Base-by-base conservation (phyloP, 2,797 vertebrate genomes). In the Argentina silus region DNA sequence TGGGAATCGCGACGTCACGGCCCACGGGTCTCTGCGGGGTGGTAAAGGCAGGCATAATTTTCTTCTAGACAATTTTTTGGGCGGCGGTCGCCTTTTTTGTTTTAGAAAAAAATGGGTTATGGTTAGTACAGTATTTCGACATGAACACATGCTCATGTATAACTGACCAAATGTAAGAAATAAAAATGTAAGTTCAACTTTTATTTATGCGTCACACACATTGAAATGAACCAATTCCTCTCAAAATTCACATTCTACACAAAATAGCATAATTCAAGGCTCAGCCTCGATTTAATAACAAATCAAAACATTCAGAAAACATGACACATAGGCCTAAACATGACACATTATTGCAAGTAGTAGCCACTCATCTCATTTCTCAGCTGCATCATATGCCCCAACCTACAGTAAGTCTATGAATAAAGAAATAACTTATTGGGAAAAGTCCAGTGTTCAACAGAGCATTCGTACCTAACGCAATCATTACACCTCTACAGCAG, bases 1-100 rank as follows among this genome's bases (percentile, higher is more conserved):
- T 81, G 78, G 83, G 87, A 50, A 74, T 63, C 81, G 77, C 86
- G 85, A 93, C 93, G 94, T 94, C 92, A 94, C 92, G 81, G 88
- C 47, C 75, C 78, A 19, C 73, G 78, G 76, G 69, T 14, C 75
- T 77, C 67, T 59, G 72, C 44, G 69, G 75, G 60, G 73, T 62
- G 61, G 61, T 74, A 69, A 67, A 70, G 66, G 23, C 27, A 53
- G 27, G 8, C 56, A 57, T 50, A 72, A 61, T 71, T 75, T 62
- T 75, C 19, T 68, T 69, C 64, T 47, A 72, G 74, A 67, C 74
- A 48, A 15, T 50, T 75, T 67, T 70, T 48, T 7, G 43, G 2
- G n/a, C 11, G 45, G 63, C 43, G 45, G n/a, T 47, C 63, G 45
- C 3, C 14, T 14, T 48, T 7, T 48, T 21, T 2, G 45, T 48